Base-by-base conservation (phyloP, 2,113 vertebrate species). In the Chaenocephalus aceratus region DNA sequence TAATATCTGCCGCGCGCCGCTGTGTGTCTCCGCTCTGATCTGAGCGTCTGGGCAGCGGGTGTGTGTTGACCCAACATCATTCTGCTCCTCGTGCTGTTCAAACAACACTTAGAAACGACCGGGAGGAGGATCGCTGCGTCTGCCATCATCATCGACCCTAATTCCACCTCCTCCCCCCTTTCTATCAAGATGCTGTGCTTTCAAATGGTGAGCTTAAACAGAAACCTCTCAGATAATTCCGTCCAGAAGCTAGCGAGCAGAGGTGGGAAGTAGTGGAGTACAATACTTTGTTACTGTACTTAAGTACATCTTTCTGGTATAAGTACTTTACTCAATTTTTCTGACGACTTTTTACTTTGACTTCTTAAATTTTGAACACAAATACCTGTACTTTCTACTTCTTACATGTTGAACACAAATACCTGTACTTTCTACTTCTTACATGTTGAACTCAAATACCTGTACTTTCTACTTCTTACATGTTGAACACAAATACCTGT, bases 21-120 rank as follows among this genome's bases (percentile, higher is more conserved):
- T 92, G 91, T 88, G 92, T 67, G 81, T 93, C 93, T 91, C 85
- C 85, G 65, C 85, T 90, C 83, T 90, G 94, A 95, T 95, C 91
- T 91, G 92, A 95, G 93, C 49, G 88, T 95, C 93, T 89, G 90
- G 91, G 88, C 92, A 93, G 48, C 90, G 84, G 75, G 91, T 91
- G 91, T 86, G 12, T 96, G 94, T 96, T 96, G 95, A 97, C 87
- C 1, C 89, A 93, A 93, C 73, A 68, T 94, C 92, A 92, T 95
- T 96, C 92, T 88, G 88, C 91, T 91, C 91, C 88, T 88, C 92
- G 69, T 94, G 90, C 93, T 95, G 94, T 96, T 96, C 95, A 94
- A 96, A 95, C 93, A 93, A 80, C 89, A 93, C 91, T 97, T 95
- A 95, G 93, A 85, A 83, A 89, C 86, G 92, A 89, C 87, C 72